phyloP scores from a whole-genome alignment of 2,888 invertebrate genomes.

The Cantharis nigra region DNA sequence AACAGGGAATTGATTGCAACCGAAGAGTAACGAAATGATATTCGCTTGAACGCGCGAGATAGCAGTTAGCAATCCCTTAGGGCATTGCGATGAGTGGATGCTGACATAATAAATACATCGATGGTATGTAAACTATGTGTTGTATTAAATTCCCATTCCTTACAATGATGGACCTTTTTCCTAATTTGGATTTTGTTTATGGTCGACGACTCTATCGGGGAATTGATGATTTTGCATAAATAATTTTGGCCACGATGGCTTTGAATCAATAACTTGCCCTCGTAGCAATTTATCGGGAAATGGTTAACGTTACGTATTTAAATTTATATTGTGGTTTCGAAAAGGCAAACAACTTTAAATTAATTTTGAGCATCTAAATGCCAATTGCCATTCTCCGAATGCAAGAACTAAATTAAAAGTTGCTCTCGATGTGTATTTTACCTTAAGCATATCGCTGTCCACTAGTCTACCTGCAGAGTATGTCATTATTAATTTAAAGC shows the following conservation, averaged over 20 bases:
- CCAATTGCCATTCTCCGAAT: constrained; percentile 1
- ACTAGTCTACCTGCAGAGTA: constrained; percentile 3
- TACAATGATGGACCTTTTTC: not conserved
- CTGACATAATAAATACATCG: constrained; percentile 14
- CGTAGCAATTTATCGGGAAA: not conserved
- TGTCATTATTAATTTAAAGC: constrained; percentile 22
- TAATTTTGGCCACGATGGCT: not conserved
- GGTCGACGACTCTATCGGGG: not conserved
- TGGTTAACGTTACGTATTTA: constrained; percentile 1
- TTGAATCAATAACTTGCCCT: not conserved
- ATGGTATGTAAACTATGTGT: constrained; percentile 9
- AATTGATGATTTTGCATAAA: not conserved
- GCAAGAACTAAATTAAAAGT: constrained; percentile 16
- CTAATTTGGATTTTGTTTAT: not conserved
- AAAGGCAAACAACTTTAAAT: constrained; percentile 14
- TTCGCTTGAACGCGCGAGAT: constrained; percentile 14
- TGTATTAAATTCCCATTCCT: constrained; percentile 6
- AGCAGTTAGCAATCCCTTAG: constrained; percentile 14
- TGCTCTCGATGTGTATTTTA: constrained; percentile 1
- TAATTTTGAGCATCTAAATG: constrained; percentile 11
- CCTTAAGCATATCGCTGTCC: not conserved
- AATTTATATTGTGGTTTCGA: constrained; percentile 12
- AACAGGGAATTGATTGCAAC: constrained; percentile 21
- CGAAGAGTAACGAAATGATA: constrained; percentile 17
- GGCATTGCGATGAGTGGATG: constrained; percentile 9